Evolutionary conservation across 2,113 vertebrate genomes (phyloP).

Genomic region (Ursus arctos): DNA sequence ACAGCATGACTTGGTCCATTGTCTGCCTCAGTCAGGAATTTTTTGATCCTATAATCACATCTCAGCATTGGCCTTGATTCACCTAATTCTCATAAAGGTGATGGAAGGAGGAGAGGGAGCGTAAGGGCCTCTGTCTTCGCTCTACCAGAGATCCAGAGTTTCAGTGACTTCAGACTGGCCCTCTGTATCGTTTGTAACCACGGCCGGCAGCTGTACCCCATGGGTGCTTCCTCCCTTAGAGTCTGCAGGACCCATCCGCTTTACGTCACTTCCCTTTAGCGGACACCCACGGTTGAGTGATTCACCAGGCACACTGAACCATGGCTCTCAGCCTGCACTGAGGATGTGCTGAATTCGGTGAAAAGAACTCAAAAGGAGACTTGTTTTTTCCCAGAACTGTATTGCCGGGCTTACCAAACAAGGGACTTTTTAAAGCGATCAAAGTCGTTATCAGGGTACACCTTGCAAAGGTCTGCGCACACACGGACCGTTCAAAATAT

Average conservation of each 20-base stretch:
- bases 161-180: too few species aligned
- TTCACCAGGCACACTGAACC: not conserved
- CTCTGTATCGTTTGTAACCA: rapidly evolving
- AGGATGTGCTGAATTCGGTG: not conserved
- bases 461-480: not conserved
- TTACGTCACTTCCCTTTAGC: not conserved
- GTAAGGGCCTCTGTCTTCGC: rapidly evolving
- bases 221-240: not conserved
- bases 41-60: not conserved
- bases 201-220: rapidly evolving
- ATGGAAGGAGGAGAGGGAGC: not conserved
- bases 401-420: not conserved
- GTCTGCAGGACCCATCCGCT: not conserved
- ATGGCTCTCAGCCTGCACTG: too few species aligned
- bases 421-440: not conserved
- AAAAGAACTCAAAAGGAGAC: not conserved
- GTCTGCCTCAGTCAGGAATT: not conserved
- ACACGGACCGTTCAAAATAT: rapidly evolving
- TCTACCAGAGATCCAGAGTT: too few species aligned
- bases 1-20: not conserved
- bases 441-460: not conserved
- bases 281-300: not conserved
- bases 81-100: not conserved
- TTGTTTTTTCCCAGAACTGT: too few species aligned
- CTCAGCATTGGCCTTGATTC: not conserved